Base-by-base conservation (phyloP, 2,888 invertebrate species). In the Eupsilia transversa region DNA sequence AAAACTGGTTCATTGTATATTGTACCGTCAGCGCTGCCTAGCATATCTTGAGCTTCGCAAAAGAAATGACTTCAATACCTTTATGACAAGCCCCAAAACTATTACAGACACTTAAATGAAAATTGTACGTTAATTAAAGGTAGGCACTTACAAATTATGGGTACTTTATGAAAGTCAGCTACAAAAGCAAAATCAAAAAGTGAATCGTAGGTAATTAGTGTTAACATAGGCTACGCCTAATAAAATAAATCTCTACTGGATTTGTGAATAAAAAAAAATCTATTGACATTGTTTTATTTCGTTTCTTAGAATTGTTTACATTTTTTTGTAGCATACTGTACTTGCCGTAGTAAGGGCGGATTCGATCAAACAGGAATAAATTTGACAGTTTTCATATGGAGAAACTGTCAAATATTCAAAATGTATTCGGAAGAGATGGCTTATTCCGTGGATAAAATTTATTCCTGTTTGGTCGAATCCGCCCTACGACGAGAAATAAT, bases 91-190 rank as follows among this genome's bases (percentile, higher is more conserved):
- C 38, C 30, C 7, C 14, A 38, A 17, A 33, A 71, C 46, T 38
- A 49, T 57, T 46, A 49, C 30, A 56, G 4, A n/a, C 38, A 67
- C n/a, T n/a, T 54, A 30, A 41, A 41, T 14, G 17, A 74, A 74
- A 74, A 41, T 2, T n/a, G 12, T 72, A 30, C 9, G 17, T 17
- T 9, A 14, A 10, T 63, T n/a, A n/a, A n/a, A 27, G 10, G 1
- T 33, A 66, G 17, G 33, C 2, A 35, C 20, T 78, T 77, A 56
- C 17, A 74, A 72, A n/a, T 56, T n/a, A 46, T n/a, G n/a, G 35
- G 41, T 27, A 41, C 0, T 17, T 77, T 17, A n/a, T 38, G 5
- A 46, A 70, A 46, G 3, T 56, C 72, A 27, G 56, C 38, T n/a
- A 33, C 27, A 41, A 64, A 73, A 52, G 9, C 66, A 2, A 57